These are phyloP conservation scores for Drosophila putrida DNA, from an alignment of 2,888 invertebrate species.

Conservation along the genomic window DNA sequence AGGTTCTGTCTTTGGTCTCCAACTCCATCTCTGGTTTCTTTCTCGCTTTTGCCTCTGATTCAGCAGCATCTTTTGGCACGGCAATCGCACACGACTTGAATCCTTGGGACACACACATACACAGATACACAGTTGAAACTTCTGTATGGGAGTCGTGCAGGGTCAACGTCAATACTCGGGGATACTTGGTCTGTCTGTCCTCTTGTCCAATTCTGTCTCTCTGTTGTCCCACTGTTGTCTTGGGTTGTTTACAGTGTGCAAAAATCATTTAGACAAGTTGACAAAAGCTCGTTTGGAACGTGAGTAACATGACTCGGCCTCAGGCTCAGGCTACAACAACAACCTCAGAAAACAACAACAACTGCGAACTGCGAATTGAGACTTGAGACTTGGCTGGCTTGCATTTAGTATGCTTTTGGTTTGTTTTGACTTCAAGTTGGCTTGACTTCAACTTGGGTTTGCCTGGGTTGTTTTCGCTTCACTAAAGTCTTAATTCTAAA, in stretches of 20 bases:
- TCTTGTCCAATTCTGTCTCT: conserved; percentile 23
- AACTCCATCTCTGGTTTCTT: conserved; percentile 6
- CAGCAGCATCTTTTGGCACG: conserved; percentile 46
- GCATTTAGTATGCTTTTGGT: conserved; percentile 51
- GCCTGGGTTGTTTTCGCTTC: conserved; percentile 39
- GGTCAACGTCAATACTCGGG: conserved; percentile 79
- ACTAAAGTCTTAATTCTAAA: conserved; percentile 78
- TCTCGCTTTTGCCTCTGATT: conserved; percentile 31
- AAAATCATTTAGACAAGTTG: conserved; percentile 84
- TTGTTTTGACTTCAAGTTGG: conserved; percentile 38
- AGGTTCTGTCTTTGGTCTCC: conserved; percentile 15
- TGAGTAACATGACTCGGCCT: conserved; percentile 83
- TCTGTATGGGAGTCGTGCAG: conserved; percentile 84
- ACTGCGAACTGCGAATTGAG: background rate
- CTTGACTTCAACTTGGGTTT: conserved; percentile 27
- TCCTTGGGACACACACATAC: conserved; percentile 61
- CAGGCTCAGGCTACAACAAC: conserved; percentile 47
- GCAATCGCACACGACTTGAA: conserved; percentile 75
- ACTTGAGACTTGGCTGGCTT: conserved; percentile 30
- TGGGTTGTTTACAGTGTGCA: conserved; percentile 83
- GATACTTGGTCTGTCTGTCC: conserved; percentile 38
- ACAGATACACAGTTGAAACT: conserved; percentile 58
- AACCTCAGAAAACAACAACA: background rate
- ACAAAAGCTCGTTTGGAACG: conserved; percentile 84
- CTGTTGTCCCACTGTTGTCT: conserved; percentile 61